Base-by-base conservation (phyloP, 2,888 invertebrate species). In the Caenorhabditis virilis region DNA sequence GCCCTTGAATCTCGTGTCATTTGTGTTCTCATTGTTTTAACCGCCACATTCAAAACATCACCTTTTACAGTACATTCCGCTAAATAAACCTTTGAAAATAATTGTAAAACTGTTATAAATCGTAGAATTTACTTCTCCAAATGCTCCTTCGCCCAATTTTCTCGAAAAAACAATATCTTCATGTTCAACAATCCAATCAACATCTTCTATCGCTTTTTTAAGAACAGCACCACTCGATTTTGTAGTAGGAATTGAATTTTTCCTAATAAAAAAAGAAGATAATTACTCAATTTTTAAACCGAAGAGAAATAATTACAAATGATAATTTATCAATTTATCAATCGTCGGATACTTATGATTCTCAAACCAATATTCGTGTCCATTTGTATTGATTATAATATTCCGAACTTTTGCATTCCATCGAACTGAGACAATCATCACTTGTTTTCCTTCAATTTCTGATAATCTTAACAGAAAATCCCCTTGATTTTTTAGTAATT, bases 91-190 rank as follows among this genome's bases (percentile, higher is more conserved):
- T 72, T n/a, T 30, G 49, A 20, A 6, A 20, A 26, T 9, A 11
- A 11, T 0, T 11, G 15, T 6, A 20, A 52, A 20, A 27, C 20
- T 25, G 42, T 13, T 18, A 18, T 43, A 5, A 33, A 30, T 18
- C 33, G 2, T n/a, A n/a, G n/a, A n/a, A n/a, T n/a, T n/a, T 15
- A 76, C 76, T 54, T 78, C 78, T 42, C 78, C 78, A 41, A 78
- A 78, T 2, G 78, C 78, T 6, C 78, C 78, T 47, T 77, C 78
- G n/a, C 78, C 78, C 3, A 78, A 64, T 48, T 76, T 76, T 56
- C 76, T 76, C 27, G 60, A 33, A 39, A 78, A 58, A 30, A 60
- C 47, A 48, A 78, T 65, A 16, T 54, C 62, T 39, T 78, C 78
- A 55, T 78, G 78, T 27, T 73, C 73, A 38, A 78, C 57, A 0